Percentiles rank a stretch among this genome's conserved stretches.
phyloP scores from a whole-genome alignment of 2,797 vertebrate species.

The Rhinophrynus dorsalis region DNA sequence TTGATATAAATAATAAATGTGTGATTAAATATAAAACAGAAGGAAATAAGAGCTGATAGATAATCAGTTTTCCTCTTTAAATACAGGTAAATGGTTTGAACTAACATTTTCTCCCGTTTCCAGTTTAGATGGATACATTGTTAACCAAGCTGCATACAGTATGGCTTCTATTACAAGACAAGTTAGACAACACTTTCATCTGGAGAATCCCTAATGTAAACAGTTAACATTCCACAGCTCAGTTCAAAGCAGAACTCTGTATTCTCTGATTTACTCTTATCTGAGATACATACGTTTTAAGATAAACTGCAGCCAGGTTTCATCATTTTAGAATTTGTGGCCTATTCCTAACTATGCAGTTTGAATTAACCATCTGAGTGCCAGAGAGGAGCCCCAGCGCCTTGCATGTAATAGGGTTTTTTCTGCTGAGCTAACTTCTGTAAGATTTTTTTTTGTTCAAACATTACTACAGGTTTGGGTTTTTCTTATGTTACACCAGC shows the following conservation, averaged over 20 bases:
- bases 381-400: too few relatives aligned
- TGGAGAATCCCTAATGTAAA: conserved; percentile 40
- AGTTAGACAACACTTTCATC: conserved; percentile 39
- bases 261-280: conserved; percentile 27
- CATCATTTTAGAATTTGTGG: too few relatives aligned
- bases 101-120: conserved; percentile 30
- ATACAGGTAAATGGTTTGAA: conserved; percentile 34
- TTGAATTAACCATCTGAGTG: too few relatives aligned
- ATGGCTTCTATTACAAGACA: conserved; percentile 32
- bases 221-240: conserved; percentile 36
- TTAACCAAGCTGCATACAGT: conserved; percentile 42
- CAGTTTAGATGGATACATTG: conserved; percentile 26
- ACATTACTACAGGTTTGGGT: too few relatives aligned
- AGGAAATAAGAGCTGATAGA: conserved; percentile 30
- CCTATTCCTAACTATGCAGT: too few relatives aligned
- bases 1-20: conserved; percentile 27
- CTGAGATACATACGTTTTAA: conserved; percentile 16
- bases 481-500: too few relatives aligned
- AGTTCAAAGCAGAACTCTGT: conserved; percentile 18
- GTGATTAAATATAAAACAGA: conserved; percentile 13
- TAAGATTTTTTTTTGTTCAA: too few relatives aligned
- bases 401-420: too few relatives aligned
- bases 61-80: conserved; percentile 29
- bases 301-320: conserved; percentile 9
- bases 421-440: too few relatives aligned